phyloP scores from a whole-genome alignment of 2,113 vertebrate species.

The Saccopteryx leptura region DNA sequence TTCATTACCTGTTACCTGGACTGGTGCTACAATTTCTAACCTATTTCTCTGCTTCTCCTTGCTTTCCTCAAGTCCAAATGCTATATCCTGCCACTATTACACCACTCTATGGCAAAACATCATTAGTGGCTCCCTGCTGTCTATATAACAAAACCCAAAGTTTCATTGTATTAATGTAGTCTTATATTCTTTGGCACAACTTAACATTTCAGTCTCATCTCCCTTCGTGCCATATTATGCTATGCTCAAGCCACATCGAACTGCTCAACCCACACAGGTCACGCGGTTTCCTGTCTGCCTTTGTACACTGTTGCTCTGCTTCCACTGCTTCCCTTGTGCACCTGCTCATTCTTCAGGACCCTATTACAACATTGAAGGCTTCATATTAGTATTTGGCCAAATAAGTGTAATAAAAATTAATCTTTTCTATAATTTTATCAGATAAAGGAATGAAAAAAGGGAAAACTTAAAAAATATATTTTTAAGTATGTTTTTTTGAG shows the following conservation, averaged over 20 bases:
- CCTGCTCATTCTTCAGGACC: background rate
- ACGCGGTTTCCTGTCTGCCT: background rate
- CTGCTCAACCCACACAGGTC: too few species aligned
- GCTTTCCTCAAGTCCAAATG: background rate
- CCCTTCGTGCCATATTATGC: background rate
- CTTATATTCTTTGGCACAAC: background rate
- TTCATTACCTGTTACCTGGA: background rate
- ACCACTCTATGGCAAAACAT: background rate
- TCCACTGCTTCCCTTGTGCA: background rate
- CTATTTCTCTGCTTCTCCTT: background rate
- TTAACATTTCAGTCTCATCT: background rate
- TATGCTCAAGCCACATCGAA: background rate
- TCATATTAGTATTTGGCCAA: background rate
- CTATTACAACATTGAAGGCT: background rate
- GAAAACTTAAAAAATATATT: background rate
- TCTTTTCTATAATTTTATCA: conserved; percentile 4
- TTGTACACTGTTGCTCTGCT: background rate
- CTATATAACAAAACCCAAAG: background rate
- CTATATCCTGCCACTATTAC: background rate
- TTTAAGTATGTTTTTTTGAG: background rate
- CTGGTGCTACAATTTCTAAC: background rate
- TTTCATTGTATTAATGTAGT: background rate
- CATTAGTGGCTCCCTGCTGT: background rate
- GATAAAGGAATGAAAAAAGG: background rate
- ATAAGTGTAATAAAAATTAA: background rate